Evolutionary conservation across 2,888 invertebrate genomes (phyloP), one percentile per base, ranked within the genome.

Genomic region (Alentia gelatinosa): DNA sequence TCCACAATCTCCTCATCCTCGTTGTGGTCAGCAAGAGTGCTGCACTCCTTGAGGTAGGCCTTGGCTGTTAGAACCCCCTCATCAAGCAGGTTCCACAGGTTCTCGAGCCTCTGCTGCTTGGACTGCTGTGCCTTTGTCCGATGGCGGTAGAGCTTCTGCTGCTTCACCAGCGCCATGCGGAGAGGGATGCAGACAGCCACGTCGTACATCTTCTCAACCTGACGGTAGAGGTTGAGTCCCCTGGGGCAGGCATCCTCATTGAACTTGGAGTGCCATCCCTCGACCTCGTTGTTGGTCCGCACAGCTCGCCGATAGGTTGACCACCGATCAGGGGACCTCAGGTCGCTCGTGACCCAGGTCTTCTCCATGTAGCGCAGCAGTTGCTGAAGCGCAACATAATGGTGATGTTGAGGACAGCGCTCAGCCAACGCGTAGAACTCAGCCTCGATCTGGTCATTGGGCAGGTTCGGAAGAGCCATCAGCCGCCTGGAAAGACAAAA

Each of bases 271-370:
- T 90, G 90, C 90, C 56, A 90, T 5, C 90, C 90, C 3, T 86
- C 63, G 30, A 56, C 42, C 40, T 90, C 63, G 86, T 86, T 86
- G 90, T 90, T 84, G 15, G 90, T 86, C 1, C 90, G 19, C 12
- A 37, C 35, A 37, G 63, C 39, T n/a, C 84, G 84, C 90, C 7
- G 50, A 39, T 40, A 90, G 23, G 37, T 37, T n/a, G 84, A 47
- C 90, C 90, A 86, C 4, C 47, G 30, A 15, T 84, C 30, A 5
- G 84, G 68, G 9, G 68, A 68, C n/a, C 56, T 15, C 5, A 5
- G 23, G 23, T 19, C 12, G 26, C 89, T 63, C 9, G 4, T 26
- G 7, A 83, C 39, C 83, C 83, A 83, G 68, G 68, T 68, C 26
- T 68, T 30, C 68, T 30, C 68, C 26, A 68, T 7, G 68, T 68